Percentiles rank a stretch among this genome's conserved stretches.
These are phyloP conservation scores for Crocodylus rhombifer DNA, from an alignment of 2,797 vertebrate species.

Conservation along the genomic window DNA sequence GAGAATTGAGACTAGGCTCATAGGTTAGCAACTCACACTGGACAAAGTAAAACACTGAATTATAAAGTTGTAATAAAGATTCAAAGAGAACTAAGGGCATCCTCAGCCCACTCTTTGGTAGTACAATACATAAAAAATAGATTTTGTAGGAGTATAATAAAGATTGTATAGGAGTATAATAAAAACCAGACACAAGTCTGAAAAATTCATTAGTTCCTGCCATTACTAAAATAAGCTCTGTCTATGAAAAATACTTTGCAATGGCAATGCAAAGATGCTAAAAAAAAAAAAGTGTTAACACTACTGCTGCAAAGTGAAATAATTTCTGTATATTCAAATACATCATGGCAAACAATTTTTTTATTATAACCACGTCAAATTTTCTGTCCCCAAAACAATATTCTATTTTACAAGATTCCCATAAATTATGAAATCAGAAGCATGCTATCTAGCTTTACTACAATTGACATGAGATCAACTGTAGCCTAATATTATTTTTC, in stretches of 20 bases:
- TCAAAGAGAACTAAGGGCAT: constrained; percentile 58
- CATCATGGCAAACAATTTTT: constrained; percentile 72
- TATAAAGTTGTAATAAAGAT: constrained; percentile 68
- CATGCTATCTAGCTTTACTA: constrained; percentile 64
- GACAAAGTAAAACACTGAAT: constrained; percentile 66
- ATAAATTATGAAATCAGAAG: constrained; percentile 68
- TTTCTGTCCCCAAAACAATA: constrained; percentile 65
- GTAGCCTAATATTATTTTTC: constrained; percentile 55
- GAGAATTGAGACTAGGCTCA: neutral
- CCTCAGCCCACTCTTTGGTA: constrained; percentile 43
- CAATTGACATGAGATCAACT: constrained; percentile 56
- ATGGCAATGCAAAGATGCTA: constrained; percentile 63
- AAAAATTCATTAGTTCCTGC: constrained; percentile 74
- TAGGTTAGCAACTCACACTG: constrained; percentile 6
- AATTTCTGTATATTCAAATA: constrained; percentile 57
- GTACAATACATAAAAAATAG: constrained; percentile 43
- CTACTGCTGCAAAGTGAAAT: constrained; percentile 53
- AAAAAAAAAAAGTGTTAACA: constrained; percentile 65
- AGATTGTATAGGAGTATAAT: constrained; percentile 69
- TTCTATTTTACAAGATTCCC: constrained; percentile 67
- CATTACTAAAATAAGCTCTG: constrained; percentile 69
- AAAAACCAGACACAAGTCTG: constrained; percentile 67
- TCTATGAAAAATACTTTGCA: constrained; percentile 69
- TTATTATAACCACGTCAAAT: constrained; percentile 72
- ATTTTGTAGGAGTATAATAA: constrained; percentile 75